These are phyloP conservation scores for Fistularia commersonii DNA, from an alignment of 2,797 vertebrate species.

Conservation along the genomic window DNA sequence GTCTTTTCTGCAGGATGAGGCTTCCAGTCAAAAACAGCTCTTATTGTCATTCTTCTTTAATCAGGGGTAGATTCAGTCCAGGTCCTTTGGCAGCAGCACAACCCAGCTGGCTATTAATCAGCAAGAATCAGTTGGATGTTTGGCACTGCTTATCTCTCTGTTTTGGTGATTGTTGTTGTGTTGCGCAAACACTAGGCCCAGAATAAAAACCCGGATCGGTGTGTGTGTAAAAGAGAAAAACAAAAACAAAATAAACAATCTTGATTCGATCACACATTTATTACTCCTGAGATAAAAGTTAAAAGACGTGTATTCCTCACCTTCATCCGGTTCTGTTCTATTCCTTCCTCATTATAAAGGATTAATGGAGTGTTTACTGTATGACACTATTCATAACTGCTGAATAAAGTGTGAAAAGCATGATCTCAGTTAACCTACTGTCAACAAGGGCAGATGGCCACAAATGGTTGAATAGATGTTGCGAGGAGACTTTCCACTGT, in stretches of 20 bases:
- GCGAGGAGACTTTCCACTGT: constrained; percentile 13
- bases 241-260: background rate
- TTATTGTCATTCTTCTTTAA: constrained; percentile 35
- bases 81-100: constrained; percentile 36
- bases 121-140: constrained; percentile 36
- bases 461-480: background rate
- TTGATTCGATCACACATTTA: too few relatives aligned
- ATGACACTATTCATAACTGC: constrained; percentile 40
- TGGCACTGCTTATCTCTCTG: constrained; percentile 31
- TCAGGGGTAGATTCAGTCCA: constrained; percentile 32
- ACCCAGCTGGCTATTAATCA: constrained; percentile 40
- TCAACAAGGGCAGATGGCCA: constrained; percentile 12
- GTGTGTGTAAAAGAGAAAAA: constrained; percentile 13
- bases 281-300: too few relatives aligned
- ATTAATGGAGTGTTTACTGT: constrained; percentile 18
- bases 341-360: constrained; percentile 12
- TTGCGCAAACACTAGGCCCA: constrained; percentile 34
- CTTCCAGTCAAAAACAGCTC: constrained; percentile 11
- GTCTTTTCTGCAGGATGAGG: constrained; percentile 2
- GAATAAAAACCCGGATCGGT: constrained; percentile 5
- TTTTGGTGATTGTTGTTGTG: constrained; percentile 66
- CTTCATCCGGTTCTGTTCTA: background rate
- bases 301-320: too few relatives aligned
- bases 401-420: constrained; percentile 53
- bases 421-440: constrained; percentile 40